Evolutionary conservation across 2,888 invertebrate genomes (phyloP).

Genomic region (Tetragnatha montana): DNA sequence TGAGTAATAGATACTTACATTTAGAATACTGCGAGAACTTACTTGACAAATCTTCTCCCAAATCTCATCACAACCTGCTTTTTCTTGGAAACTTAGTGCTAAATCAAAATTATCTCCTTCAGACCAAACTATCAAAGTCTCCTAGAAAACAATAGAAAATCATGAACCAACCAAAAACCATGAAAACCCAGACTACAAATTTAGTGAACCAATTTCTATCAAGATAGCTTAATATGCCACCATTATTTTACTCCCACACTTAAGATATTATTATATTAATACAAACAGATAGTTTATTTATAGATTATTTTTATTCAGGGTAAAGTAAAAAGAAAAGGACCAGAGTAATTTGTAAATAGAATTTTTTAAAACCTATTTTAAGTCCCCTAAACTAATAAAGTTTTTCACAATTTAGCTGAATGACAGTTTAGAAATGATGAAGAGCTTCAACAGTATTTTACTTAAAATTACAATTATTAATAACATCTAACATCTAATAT

Average conservation of each 20-base stretch:
- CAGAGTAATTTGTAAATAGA: no score
- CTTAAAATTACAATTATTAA: no score
- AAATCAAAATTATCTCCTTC: slow-evolving; percentile 99
- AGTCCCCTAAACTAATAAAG: no score
- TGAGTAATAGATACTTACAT: slow-evolving; percentile 62
- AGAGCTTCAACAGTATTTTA: no score
- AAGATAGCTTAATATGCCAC: no score
- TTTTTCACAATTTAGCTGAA: no score
- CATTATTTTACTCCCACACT: neutral
- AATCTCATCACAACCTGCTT: slow-evolving; percentile 99
- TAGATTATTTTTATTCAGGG: no score
- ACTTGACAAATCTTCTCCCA: slow-evolving; percentile 99
- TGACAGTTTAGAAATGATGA: no score
- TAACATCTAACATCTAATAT: no score
- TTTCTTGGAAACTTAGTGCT: slow-evolving; percentile 99
- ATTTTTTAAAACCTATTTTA: no score
- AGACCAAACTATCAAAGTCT: slow-evolving; percentile 99
- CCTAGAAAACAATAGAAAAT: slow-evolving; percentile 78
- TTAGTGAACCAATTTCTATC: neutral
- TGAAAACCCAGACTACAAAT: slow-evolving; percentile 71
- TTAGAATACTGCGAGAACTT: slow-evolving; percentile 73
- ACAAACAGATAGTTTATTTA: neutral
- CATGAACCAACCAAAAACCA: neutral
- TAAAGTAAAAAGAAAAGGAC: no score
- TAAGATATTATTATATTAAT: neutral